Conservation (phyloP, 2,888 invertebrate genomes). For the Pasiphila rectangulata region DNA sequence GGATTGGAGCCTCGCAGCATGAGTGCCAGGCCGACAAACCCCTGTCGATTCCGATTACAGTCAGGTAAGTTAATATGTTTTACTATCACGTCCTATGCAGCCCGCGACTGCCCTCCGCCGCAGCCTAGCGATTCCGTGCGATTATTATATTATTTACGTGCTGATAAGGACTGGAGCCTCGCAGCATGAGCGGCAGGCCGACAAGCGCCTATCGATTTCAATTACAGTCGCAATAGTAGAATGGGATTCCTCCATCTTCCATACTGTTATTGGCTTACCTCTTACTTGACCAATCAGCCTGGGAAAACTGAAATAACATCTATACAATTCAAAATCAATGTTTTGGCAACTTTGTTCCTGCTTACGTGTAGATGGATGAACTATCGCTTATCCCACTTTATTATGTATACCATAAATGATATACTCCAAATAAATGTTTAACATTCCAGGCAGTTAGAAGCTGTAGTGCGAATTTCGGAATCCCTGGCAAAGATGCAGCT, state of each 20-base stretch:
- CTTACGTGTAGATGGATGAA: too few relatives aligned
- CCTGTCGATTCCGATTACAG: constrained; percentile 86
- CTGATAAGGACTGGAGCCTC: constrained; percentile 93
- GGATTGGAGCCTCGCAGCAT: constrained; percentile 88
- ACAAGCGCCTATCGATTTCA: constrained; percentile 93
- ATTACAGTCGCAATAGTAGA: too few relatives aligned
- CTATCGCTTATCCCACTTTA: too few relatives aligned
- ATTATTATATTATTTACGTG: constrained; percentile 96
- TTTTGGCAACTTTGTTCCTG: too few relatives aligned
- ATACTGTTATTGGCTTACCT: too few relatives aligned
- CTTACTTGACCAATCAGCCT: too few relatives aligned
- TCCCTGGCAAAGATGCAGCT: constrained; percentile 98
- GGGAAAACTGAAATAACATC: too few relatives aligned
- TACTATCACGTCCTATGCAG: constrained; percentile 89
- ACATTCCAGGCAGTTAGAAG: constrained; percentile 90
- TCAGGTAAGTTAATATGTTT: constrained; percentile 4
- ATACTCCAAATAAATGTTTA: constrained; percentile 12
- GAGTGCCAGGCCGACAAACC: constrained; percentile 90
- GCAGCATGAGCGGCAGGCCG: constrained; percentile 88
- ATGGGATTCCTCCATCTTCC: too few relatives aligned
- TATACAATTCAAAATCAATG: too few relatives aligned
- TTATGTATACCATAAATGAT: too few relatives aligned
- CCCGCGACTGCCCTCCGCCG: constrained; percentile 91
- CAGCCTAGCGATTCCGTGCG: constrained; percentile 93
- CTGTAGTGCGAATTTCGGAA: constrained; percentile 97